Evolutionary conservation across 2,113 vertebrate genomes (phyloP), one percentile per base, ranked within the genome.

Genomic region (Neogale vison): DNA sequence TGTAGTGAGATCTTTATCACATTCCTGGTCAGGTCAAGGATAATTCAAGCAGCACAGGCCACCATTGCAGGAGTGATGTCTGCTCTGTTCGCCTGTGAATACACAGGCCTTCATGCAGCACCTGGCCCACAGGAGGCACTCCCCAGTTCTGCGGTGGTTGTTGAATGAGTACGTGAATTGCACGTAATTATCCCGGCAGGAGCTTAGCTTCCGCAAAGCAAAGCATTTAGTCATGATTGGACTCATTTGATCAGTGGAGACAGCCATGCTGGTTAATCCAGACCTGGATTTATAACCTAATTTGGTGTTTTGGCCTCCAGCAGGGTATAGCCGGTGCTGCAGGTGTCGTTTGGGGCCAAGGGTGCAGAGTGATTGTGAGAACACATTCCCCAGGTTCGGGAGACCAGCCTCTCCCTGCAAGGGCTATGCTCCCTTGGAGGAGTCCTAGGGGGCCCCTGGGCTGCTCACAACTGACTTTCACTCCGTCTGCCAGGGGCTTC

Each of bases 401-500:
- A 45, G 74, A 79, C 2, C 8, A 47, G 57, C n/a, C 42, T 93
- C 83, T 72, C 42, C 92, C 83, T 72, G 79, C 55, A 63, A 80
- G 47, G 23, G 23, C 14, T 31, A 1, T 11, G 23, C n/a, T 26
- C 34, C 61, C 36, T 45, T 20, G 8, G 31, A 24, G 0, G 3
- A 50, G 36, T 61, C 52, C 69, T n/a, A 15, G 4, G 10, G 83
- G 77, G 17, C 4, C 6, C 42, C 69, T 88, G 74, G 6, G 69
- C 76, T 52, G 76, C 45, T 65, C 76, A 69, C n/a, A 67, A 71
- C 85, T 29, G 2, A 82, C 98, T 98, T 96, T 82, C 74, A 84
- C 92, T 98, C 88, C 80, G 76, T 42, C 39, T 79, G 18, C 61
- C 92, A 87, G 85, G 85, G 77, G 92, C 82, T 93, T 59, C 87